Evolutionary conservation across 2,797 vertebrate species (phyloP), one percentile per base, ranked within the genome.

Genomic region (Gallinago nigripennis): DNA sequence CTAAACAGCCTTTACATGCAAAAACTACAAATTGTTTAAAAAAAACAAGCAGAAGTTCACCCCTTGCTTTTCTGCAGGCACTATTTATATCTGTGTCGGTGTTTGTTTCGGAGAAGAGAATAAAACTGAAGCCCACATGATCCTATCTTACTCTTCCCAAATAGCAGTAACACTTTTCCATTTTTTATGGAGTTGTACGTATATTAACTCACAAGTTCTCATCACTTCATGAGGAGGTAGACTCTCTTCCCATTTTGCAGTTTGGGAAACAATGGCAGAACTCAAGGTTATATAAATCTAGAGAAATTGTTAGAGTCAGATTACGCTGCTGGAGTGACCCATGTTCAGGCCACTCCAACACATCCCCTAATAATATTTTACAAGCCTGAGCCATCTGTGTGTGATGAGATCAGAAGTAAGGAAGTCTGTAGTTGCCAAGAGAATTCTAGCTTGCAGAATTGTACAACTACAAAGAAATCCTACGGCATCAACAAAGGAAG

Each of bases 381-480:
- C 93, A 96, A 96, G 93, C 75, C 83, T 90, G 88, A 96, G 88
- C 95, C 95, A 96, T 95, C 92, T 96, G 92, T 95, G 90, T 90
- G 83, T 93, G 95, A 96, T 97, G 95, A 96, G 95, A 96, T 97
- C 96, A 97, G 96, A 95, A 96, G 83, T 94, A 93, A 96, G 88
- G 93, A 96, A 95, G 95, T 94, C 85, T 91, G 85, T 76, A 94
- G 89, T 90, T 97, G 95, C 96, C 95, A 97, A 94, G 95, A 96
- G 94, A 90, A 95, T 97, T 94, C 88, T 80, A 94, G 95, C 86
- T 79, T 80, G 88, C 92, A 77, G 80, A 93, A 92, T n/a, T 80
- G 80, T 92, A 94, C 69, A 92, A 83, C 79, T 92, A 84, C 76
- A 85, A 88, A 93, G 80, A 95, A 94, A 91, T 92, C 79, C 79